Conservation (phyloP, 2,888 invertebrate genomes). For the Tetrapedia diversipes region DNA sequence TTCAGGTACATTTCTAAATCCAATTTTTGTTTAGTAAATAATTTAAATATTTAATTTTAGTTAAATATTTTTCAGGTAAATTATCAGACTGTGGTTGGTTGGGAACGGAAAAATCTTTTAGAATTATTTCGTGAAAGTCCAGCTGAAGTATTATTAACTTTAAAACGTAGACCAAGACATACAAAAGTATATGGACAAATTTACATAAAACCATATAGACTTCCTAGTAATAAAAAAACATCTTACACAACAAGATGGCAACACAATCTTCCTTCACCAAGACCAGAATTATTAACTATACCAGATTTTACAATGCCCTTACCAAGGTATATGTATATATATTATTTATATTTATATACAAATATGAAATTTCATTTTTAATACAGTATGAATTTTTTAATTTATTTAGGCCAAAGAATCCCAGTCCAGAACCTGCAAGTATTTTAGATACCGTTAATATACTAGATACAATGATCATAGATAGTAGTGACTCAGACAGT, state of each 20-base stretch:
- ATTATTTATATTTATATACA: constrained; percentile 1
- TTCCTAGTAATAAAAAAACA: constrained; percentile 89
- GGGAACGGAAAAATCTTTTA: constrained; percentile 91
- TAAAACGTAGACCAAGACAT: constrained; percentile 93
- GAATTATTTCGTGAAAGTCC: constrained; percentile 90
- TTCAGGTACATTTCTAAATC: constrained; percentile 87
- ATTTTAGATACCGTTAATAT: constrained; percentile 76
- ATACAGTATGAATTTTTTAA: constrained; percentile 29
- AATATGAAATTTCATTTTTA: not conserved
- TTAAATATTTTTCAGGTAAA: constrained; percentile 84
- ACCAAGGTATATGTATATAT: constrained; percentile 82
- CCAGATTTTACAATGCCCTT: constrained; percentile 86
- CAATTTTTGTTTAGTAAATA: constrained; percentile 7
- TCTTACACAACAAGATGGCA: constrained; percentile 87
- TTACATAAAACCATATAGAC: constrained; percentile 88
- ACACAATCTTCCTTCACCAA: constrained; percentile 88
- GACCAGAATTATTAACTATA: constrained; percentile 86
- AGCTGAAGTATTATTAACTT: constrained; percentile 91
- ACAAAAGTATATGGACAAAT: constrained; percentile 91
- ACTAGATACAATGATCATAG: constrained; percentile 81
- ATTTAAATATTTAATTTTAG: constrained; percentile 23
- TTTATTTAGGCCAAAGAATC: constrained; percentile 76
- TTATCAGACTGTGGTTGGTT: constrained; percentile 90
- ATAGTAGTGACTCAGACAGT: constrained; percentile 84
- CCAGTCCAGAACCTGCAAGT: constrained; percentile 78